Conservation (phyloP, 2,113 vertebrate genomes). For the Pseudopodoces humilis region DNA sequence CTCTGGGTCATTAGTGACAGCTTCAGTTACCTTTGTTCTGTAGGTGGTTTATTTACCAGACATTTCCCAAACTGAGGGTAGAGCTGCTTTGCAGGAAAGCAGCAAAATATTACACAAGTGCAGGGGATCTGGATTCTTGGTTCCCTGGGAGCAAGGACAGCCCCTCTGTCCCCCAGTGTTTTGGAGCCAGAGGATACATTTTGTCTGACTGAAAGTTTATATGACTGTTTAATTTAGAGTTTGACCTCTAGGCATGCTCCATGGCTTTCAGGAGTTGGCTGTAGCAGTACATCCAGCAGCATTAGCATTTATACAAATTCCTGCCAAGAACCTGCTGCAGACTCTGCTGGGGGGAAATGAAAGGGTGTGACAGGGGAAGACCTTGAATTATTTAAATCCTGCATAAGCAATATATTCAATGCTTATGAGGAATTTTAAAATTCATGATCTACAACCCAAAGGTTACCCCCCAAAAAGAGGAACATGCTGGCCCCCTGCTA, state of each 20-base stretch:
- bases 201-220: not conserved
- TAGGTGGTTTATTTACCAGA: constrained; percentile 37
- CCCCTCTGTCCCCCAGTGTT: not conserved
- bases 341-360: not conserved
- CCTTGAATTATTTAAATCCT: not conserved
- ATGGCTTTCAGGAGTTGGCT: not conserved
- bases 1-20: not conserved
- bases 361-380: not conserved
- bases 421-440: not conserved
- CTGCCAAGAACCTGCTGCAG: not conserved
- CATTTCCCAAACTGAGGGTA: not conserved
- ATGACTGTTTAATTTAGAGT: not conserved
- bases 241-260: not conserved
- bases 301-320: not conserved
- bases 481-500: not conserved
- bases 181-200: not conserved
- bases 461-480: not conserved
- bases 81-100: not conserved
- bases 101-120: not conserved
- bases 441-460: not conserved
- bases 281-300: not conserved
- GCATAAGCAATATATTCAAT: not conserved
- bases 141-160: not conserved
- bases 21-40: constrained; percentile 31
- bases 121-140: not conserved